A percentile compares a stretch with the other conserved stretches of the same genome.
Evolutionary conservation across 2,113 vertebrate genomes (phyloP).

Genomic region (Spea multiplicata): DNA sequence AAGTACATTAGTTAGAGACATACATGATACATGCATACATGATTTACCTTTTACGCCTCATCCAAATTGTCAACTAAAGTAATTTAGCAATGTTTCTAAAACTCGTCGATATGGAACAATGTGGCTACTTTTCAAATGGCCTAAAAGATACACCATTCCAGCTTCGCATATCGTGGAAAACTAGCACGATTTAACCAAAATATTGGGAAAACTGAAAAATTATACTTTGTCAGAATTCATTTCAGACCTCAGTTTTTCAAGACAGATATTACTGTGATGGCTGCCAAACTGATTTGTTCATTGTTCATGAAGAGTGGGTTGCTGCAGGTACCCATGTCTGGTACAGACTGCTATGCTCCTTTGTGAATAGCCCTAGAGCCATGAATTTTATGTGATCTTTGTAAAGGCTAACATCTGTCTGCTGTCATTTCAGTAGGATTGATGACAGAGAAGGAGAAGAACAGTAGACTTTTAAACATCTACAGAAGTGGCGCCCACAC

Average conservation of each 20-base stretch:
- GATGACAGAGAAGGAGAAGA: constrained; percentile 85
- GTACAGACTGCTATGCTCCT: constrained; percentile 67
- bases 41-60: too few species aligned
- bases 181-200: constrained; percentile 12
- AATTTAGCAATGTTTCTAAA: too few species aligned
- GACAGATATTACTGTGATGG: constrained; percentile 59
- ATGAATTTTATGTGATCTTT: constrained; percentile 98
- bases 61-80: too few species aligned
- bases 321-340: constrained; percentile 61
- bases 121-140: too few species aligned
- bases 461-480: constrained; percentile 57
- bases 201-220: constrained; percentile 43
- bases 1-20: too few species aligned
- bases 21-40: too few species aligned
- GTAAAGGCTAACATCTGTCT: constrained; percentile 99
- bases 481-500: constrained; percentile 53
- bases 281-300: constrained; percentile 64
- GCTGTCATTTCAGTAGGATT: constrained; percentile 98
- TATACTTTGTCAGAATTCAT: constrained; percentile 75
- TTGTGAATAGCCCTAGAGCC: constrained; percentile 88
- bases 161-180: too few species aligned
- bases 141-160: too few species aligned
- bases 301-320: constrained; percentile 59
- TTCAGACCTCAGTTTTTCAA: constrained; percentile 55
- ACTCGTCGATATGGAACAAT: too few species aligned